Evolutionary conservation across 2,113 vertebrate species (phyloP).

Genomic region (Pterophyllum scalare): DNA sequence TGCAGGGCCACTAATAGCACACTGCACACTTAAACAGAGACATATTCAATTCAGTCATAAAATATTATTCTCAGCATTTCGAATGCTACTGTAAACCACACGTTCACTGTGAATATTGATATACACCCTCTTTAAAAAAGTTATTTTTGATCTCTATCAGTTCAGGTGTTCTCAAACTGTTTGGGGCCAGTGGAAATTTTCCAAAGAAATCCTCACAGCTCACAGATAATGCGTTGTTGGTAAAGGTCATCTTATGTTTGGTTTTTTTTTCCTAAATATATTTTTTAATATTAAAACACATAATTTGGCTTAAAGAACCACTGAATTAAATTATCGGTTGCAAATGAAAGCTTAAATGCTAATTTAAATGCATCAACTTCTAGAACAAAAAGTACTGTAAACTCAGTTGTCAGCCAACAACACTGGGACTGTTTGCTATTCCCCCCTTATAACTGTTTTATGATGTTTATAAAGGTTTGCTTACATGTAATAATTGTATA

Average conservation of each 20-base stretch:
- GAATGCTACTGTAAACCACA: accelerated
- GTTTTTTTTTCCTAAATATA: too few relatives aligned
- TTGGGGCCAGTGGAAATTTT: background rate
- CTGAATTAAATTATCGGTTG: background rate
- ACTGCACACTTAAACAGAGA: background rate
- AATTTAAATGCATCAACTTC: too few relatives aligned
- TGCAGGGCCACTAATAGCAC: background rate
- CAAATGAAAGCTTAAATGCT: too few relatives aligned
- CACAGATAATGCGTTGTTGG: too few relatives aligned
- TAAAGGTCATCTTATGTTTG: too few relatives aligned
- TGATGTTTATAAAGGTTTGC: background rate
- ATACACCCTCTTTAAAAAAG: background rate
- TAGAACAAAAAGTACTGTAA: too few relatives aligned
- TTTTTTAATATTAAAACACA: background rate
- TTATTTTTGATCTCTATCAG: accelerated
- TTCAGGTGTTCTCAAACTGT: background rate
- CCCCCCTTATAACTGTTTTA: too few relatives aligned
- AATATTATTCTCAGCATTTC: background rate
- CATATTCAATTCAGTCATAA: background rate
- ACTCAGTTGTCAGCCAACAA: background rate
- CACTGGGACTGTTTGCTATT: background rate
- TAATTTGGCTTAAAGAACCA: background rate
- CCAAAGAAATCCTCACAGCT: background rate
- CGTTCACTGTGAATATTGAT: background rate
- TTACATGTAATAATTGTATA: background rate